Percentiles rank a stretch among this genome's conserved stretches.
These are phyloP conservation scores for Muschampia plurimacula DNA, from an alignment of 2,888 invertebrate genomes.

Conservation along the genomic window DNA sequence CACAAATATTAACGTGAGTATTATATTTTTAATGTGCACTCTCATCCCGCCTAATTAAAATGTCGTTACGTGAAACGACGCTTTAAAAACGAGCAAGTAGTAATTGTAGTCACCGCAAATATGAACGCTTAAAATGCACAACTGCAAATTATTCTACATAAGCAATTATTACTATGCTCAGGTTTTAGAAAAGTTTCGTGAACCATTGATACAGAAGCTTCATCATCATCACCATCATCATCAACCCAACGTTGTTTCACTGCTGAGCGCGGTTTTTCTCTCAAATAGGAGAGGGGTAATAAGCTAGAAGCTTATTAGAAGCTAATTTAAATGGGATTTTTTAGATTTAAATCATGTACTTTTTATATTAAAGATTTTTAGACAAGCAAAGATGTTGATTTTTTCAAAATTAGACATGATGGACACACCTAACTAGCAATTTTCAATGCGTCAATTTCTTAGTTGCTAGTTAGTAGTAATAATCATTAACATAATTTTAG, in stretches of 20 bases:
- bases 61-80: conserved; percentile 63
- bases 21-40: conserved; percentile 64
- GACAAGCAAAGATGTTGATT: not conserved
- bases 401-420: too few relatives aligned
- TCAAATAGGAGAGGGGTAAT: too few relatives aligned
- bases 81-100: conserved; percentile 58
- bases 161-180: conserved; percentile 41
- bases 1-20: conserved; percentile 85
- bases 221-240: too few relatives aligned
- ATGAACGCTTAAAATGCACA: conserved; percentile 59
- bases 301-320: conserved; percentile 13
- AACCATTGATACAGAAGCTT: not conserved
- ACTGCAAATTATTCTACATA: conserved; percentile 58
- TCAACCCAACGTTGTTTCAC: too few relatives aligned
- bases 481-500: too few relatives aligned
- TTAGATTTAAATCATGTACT: not conserved
- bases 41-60: conserved; percentile 69
- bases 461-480: too few relatives aligned
- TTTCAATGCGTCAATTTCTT: too few relatives aligned
- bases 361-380: not conserved
- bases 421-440: too few relatives aligned
- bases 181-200: conserved; percentile 21
- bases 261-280: too few relatives aligned
- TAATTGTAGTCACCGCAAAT: conserved; percentile 62
- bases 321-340: not conserved